Percentiles rank a stretch among this genome's conserved stretches.
Evolutionary conservation across 23 tunicate species (phyloP).

Genomic region (Trididemnum nubilum): DNA sequence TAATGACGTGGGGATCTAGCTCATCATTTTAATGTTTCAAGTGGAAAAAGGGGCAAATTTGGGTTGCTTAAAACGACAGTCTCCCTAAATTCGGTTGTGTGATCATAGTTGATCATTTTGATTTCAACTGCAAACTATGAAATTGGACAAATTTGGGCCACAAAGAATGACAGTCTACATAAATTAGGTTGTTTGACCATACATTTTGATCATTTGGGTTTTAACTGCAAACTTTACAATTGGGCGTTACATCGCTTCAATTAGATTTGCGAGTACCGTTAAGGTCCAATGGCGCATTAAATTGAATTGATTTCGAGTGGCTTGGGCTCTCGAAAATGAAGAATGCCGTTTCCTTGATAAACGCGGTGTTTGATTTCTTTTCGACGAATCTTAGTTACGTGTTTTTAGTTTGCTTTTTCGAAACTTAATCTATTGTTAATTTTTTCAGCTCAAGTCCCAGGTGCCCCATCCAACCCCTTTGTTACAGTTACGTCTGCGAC

Average conservation of each 20-base stretch:
- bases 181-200: too few relatives aligned
- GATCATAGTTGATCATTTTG: too few relatives aligned
- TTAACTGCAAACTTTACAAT: not conserved
- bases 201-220: too few relatives aligned
- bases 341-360: not conserved
- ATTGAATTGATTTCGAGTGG: not conserved
- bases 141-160: too few relatives aligned
- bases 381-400: not conserved
- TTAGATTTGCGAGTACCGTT: not conserved
- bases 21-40: too few relatives aligned
- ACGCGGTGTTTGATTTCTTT: not conserved
- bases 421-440: not conserved
- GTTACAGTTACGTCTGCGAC: conserved; percentile 14
- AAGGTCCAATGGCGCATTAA: not conserved
- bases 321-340: not conserved
- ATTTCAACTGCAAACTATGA: too few relatives aligned
- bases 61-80: too few relatives aligned
- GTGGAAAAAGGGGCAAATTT: too few relatives aligned
- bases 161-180: too few relatives aligned
- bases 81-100: too few relatives aligned
- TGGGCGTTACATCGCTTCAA: not conserved
- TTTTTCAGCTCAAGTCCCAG: conserved; percentile 30
- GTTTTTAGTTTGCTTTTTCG: not conserved
- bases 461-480: conserved; percentile 1
- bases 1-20: too few relatives aligned